Conservation (phyloP, 1,140 invertebrate genomes). For the Helicoverpa zea region DNA sequence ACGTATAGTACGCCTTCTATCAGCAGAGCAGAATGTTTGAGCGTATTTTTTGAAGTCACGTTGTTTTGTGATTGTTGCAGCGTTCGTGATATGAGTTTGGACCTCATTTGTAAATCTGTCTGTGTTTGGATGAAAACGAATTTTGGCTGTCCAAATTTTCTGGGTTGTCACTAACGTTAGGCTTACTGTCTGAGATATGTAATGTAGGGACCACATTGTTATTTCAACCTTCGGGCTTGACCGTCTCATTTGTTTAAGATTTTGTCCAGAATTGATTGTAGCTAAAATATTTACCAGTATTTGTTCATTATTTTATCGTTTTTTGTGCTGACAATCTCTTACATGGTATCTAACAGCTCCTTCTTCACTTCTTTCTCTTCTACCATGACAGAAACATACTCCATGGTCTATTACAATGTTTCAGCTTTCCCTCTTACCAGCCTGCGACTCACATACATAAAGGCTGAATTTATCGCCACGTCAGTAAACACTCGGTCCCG, state of each 20-base stretch:
- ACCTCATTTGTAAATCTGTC: neutral
- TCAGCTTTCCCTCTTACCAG: neutral
- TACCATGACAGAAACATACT: neutral
- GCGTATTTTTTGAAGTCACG: slow-evolving; percentile 30
- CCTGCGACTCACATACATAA: slow-evolving; percentile 3
- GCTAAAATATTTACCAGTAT: too few relatives aligned
- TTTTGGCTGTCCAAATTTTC: neutral
- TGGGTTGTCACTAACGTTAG: neutral
- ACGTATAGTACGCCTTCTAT: slow-evolving; percentile 4
- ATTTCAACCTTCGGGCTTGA: too few relatives aligned
- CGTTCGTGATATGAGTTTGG: slow-evolving; percentile 1
- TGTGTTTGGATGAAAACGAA: slow-evolving; percentile 7
- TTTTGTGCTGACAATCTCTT: too few relatives aligned
- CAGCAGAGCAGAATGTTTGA: slow-evolving; percentile 12
- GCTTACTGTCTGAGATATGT: too few relatives aligned
- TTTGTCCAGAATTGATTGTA: too few relatives aligned
- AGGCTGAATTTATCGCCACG: slow-evolving; percentile 14
- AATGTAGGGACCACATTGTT: too few relatives aligned
- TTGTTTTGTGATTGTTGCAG: slow-evolving; percentile 24
- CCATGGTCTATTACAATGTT: neutral
- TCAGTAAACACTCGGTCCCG: slow-evolving; percentile 6
- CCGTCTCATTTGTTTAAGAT: too few relatives aligned
- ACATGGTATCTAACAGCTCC: too few relatives aligned
- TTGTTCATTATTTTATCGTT: too few relatives aligned
- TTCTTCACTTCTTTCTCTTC: too few relatives aligned